Percentiles rank a stretch among this genome's conserved stretches.
Evolutionary conservation across 2,797 vertebrate genomes (phyloP).

Genomic region (Peromyscus aztecus): DNA sequence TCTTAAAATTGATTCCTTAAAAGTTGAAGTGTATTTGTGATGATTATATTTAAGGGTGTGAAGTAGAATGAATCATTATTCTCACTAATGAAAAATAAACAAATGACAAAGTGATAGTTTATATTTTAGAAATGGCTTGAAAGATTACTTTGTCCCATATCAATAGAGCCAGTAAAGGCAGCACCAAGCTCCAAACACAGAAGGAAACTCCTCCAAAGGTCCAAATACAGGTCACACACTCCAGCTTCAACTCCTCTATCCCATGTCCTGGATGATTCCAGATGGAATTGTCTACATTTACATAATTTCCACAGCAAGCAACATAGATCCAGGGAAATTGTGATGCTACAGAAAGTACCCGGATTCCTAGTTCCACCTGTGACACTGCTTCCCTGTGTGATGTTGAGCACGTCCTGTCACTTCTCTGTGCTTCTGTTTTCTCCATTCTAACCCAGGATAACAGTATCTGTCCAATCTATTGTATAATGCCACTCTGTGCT

Average conservation of each 20-base stretch:
- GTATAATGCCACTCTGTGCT: conserved; percentile 55
- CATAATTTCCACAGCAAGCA: conserved; percentile 11
- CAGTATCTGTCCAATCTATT: conserved; percentile 26
- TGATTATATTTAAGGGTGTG: conserved; percentile 53
- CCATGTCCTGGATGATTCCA: conserved; percentile 34
- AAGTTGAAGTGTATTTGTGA: conserved; percentile 14
- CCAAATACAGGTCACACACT: conserved; percentile 9
- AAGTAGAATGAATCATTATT: conserved; percentile 39
- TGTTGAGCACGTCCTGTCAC: conserved; percentile 55
- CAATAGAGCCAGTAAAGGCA: conserved; percentile 47
- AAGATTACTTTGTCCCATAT: conserved; percentile 29
- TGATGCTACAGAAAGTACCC: conserved; percentile 46
- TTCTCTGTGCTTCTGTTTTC: conserved; percentile 58
- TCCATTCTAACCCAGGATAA: conserved; percentile 57
- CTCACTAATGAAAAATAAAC: conserved; percentile 44
- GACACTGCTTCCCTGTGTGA: conserved; percentile 39
- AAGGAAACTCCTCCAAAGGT: neutral
- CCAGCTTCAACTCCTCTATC: neutral
- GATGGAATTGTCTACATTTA: conserved; percentile 38
- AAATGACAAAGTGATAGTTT: conserved; percentile 40
- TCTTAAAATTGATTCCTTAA: conserved; percentile 50
- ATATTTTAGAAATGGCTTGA: conserved; percentile 47
- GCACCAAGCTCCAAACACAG: conserved; percentile 41
- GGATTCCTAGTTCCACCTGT: conserved; percentile 48
- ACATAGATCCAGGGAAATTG: conserved; percentile 37